Evolutionary conservation across 2,888 invertebrate species (phyloP).

Genomic region (Limulus polyphemus): DNA sequence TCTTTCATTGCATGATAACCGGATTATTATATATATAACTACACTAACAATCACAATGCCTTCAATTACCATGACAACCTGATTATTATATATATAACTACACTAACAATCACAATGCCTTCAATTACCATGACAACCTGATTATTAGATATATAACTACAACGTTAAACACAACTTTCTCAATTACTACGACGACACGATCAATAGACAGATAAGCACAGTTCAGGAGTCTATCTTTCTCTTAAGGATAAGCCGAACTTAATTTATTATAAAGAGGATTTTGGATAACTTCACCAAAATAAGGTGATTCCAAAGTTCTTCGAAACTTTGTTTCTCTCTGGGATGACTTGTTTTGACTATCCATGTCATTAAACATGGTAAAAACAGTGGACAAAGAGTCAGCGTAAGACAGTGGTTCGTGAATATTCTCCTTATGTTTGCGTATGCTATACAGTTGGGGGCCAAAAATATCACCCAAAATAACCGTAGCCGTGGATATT

Average conservation of each 20-base stretch:
- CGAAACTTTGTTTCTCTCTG: conserved; percentile 12
- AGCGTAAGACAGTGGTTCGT: conserved; percentile 20
- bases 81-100: no score
- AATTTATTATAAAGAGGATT: conserved; percentile 16
- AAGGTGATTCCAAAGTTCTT: conserved; percentile 14
- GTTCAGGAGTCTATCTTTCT: background rate
- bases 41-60: no score
- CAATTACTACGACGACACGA: no score
- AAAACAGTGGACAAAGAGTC: conserved; percentile 26
- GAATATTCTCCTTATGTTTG: conserved; percentile 17
- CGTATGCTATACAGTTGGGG: conserved; percentile 22
- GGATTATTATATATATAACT: no score
- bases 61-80: no score
- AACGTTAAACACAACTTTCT: background rate
- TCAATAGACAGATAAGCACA: no score
- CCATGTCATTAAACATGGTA: conserved; percentile 22
- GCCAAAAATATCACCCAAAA: conserved; percentile 18
- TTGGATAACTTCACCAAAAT: conserved; percentile 7
- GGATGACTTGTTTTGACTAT: conserved; percentile 6
- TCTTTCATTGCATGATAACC: no score
- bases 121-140: no score
- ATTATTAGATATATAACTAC: no score
- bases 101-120: background rate
- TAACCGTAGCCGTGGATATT: conserved; percentile 10
- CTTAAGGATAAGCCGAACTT: conserved; percentile 14